Conservation (phyloP, 2,113 vertebrate genomes). For the Actenoides hombroni region DNA sequence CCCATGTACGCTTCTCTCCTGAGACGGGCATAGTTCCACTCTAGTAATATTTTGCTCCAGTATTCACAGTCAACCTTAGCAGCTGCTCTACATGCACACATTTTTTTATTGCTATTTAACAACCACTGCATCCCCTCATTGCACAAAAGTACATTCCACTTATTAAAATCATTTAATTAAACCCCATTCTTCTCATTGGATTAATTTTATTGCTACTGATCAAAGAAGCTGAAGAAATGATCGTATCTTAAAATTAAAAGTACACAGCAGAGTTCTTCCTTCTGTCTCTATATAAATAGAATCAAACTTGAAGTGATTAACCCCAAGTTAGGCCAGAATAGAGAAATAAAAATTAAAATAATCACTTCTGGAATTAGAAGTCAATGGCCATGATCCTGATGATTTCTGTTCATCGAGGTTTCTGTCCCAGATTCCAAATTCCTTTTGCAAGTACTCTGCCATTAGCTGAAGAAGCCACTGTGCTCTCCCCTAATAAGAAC, state of each 20-base stretch:
- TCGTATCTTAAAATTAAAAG: slow-evolving; percentile 2
- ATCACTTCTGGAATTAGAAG: neutral
- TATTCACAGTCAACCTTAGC: neutral
- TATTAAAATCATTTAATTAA: slow-evolving; percentile 31
- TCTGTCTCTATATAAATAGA: neutral
- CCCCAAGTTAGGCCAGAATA: neutral
- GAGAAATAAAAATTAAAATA: neutral
- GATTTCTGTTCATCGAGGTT: neutral
- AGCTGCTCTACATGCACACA: neutral
- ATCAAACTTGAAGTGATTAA: neutral
- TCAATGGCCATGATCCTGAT: neutral
- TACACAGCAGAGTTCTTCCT: neutral
- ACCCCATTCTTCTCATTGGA: neutral
- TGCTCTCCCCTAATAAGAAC: neutral
- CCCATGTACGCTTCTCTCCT: neutral
- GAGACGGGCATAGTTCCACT: neutral
- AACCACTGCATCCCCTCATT: neutral
- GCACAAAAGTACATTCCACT: neutral
- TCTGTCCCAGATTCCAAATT: neutral
- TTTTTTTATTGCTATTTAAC: neutral
- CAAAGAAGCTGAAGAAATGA: neutral
- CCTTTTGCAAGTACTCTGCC: neutral
- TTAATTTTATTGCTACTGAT: slow-evolving; percentile 15
- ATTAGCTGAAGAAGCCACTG: slow-evolving; percentile 2
- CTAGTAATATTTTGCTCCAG: neutral